Percentiles rank a stretch among this genome's conserved stretches.
phyloP scores from a whole-genome alignment of 2,113 vertebrate species.

The Coptodon rendalli region DNA sequence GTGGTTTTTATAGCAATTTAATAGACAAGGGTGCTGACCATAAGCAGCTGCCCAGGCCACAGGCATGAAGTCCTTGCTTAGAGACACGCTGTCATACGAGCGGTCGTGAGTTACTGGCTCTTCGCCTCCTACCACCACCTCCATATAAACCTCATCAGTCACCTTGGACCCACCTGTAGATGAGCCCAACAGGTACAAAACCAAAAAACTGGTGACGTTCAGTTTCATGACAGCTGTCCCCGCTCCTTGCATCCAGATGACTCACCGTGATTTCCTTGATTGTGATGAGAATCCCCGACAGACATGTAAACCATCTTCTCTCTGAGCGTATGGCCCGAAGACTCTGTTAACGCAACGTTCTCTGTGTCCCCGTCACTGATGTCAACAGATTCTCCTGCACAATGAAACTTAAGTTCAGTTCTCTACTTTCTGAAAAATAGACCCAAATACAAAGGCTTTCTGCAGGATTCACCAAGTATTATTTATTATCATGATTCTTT shows the following conservation, averaged over 20 bases:
- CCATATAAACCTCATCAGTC: constrained; percentile 93
- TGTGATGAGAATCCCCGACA: constrained; percentile 88
- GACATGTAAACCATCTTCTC: constrained; percentile 99
- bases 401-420: neutral
- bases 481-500: neutral
- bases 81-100: constrained; percentile 80
- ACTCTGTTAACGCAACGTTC: constrained; percentile 80
- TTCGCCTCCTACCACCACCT: constrained; percentile 89
- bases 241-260: neutral
- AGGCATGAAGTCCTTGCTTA: constrained; percentile 89
- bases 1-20: constrained; percentile 33
- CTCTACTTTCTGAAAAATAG: neutral
- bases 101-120: constrained; percentile 83
- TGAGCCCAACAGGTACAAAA: constrained; percentile 53
- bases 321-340: constrained; percentile 81
- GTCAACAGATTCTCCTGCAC: constrained; percentile 87
- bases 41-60: constrained; percentile 91
- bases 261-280: constrained; percentile 90
- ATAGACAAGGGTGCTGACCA: constrained; percentile 71
- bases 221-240: constrained; percentile 1
- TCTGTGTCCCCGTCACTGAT: constrained; percentile 90
- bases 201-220: constrained; percentile 5
- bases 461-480: neutral
- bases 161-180: constrained; percentile 84
- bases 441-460: neutral